Percentiles rank a stretch among this genome's conserved stretches.
Evolutionary conservation across 2,113 vertebrate genomes (phyloP).

Genomic region (Saccopteryx leptura): DNA sequence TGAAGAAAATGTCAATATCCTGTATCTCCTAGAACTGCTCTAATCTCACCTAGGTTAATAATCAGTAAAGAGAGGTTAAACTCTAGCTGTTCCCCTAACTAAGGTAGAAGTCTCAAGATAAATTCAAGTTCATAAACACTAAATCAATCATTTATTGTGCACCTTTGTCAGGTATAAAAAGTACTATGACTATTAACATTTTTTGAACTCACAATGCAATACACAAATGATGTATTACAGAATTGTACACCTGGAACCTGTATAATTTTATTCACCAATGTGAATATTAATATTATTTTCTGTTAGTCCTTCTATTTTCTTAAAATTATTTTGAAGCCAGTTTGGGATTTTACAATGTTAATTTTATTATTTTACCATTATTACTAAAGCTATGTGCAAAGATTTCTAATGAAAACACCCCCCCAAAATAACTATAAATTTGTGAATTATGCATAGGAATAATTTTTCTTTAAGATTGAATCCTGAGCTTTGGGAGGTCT

Average conservation of each 20-base stretch:
- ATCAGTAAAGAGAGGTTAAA: neutral
- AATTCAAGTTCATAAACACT: neutral
- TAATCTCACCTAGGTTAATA: neutral
- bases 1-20: conserved; percentile 24
- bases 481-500: neutral
- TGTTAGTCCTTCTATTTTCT: neutral
- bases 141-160: conserved; percentile 55
- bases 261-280: too few species aligned
- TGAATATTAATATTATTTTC: neutral
- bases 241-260: too few species aligned
- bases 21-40: neutral
- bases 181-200: neutral
- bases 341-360: neutral
- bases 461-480: neutral
- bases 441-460: neutral
- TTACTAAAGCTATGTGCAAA: conserved; percentile 25
- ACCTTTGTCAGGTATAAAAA: conserved; percentile 29
- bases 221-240: too few species aligned
- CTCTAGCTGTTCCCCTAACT: neutral
- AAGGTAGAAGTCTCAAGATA: neutral
- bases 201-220: too few species aligned
- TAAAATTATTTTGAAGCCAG: conserved; percentile 7
- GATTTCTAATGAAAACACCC: neutral
- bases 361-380: conserved; percentile 42
- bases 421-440: neutral